A percentile compares a stretch with the other conserved stretches of the same genome.
Evolutionary conservation across 2,113 vertebrate species (phyloP).

Genomic region (Garra rufa): DNA sequence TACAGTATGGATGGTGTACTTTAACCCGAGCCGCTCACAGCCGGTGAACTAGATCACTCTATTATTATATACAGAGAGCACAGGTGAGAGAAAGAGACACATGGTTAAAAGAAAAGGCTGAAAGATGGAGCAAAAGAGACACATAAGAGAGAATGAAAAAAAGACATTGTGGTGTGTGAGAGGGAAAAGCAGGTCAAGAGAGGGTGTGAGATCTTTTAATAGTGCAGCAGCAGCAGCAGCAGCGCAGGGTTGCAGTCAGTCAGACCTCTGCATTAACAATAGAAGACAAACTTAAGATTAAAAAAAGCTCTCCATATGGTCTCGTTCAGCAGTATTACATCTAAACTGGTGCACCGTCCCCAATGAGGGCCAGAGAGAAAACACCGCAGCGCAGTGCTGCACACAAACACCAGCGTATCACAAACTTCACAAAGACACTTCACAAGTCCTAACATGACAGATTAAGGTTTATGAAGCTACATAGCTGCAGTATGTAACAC

Average conservation of each 20-base stretch:
- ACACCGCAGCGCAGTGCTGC: background rate
- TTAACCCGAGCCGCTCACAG: conserved; percentile 22
- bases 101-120: background rate
- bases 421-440: background rate
- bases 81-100: background rate
- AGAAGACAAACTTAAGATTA: conserved; percentile 29
- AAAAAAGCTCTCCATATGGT: conserved; percentile 25
- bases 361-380: background rate
- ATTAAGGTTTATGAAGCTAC: background rate
- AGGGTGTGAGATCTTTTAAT: conserved; percentile 38
- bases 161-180: background rate
- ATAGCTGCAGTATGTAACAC: background rate
- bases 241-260: background rate
- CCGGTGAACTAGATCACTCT: conserved; percentile 45
- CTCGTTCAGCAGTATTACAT: background rate
- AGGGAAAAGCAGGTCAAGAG: conserved; percentile 50
- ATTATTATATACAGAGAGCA: conserved; percentile 32
- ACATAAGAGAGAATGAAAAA: background rate
- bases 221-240: conserved; percentile 1
- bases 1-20: conserved; percentile 19
- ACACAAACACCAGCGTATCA: background rate
- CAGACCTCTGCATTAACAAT: background rate
- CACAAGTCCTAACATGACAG: background rate
- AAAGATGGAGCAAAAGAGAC: background rate
- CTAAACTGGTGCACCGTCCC: background rate